A percentile compares a stretch with the other conserved stretches of the same genome.
Conservation (phyloP, 1,140 invertebrate genomes). For the Caerostris extrusa region DNA sequence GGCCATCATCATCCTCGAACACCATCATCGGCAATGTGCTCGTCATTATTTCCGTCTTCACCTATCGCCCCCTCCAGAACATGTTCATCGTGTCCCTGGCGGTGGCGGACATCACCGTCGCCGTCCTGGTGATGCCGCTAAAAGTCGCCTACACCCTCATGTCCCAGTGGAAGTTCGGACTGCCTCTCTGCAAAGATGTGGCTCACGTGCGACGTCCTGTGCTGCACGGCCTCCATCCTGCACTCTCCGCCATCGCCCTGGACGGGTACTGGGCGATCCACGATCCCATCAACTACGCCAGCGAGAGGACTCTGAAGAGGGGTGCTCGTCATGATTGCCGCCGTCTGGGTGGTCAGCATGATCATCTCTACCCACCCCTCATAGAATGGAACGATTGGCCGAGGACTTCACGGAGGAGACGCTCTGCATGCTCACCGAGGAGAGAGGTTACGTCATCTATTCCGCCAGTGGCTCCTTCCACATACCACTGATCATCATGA, state of each 20-base stretch:
- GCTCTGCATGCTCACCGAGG: no score
- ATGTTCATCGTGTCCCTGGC: slow-evolving; percentile 98
- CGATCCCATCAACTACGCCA: slow-evolving; percentile 98
- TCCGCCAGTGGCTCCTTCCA: slow-evolving; percentile 98
- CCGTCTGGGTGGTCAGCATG: slow-evolving; percentile 94
- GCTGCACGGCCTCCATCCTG: no score
- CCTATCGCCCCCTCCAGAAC: slow-evolving; percentile 95
- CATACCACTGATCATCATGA: slow-evolving; percentile 96
- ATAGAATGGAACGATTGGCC: no score
- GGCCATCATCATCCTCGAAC: slow-evolving; percentile 87
- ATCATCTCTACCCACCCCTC: no score
- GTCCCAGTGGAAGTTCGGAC: slow-evolving; percentile 93
- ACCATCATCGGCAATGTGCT: slow-evolving; percentile 97
- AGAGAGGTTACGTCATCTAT: no score
- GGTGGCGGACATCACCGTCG: slow-evolving; percentile 98
- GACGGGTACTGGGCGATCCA: no score
- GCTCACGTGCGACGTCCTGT: no score
- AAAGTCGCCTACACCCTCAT: slow-evolving; percentile 95
- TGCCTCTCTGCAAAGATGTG: no score
- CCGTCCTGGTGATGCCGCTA: slow-evolving; percentile 96
- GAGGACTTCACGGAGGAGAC: no score
- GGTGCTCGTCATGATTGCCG: slow-evolving; percentile 93
- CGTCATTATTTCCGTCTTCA: slow-evolving; percentile 97
- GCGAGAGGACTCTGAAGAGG: slow-evolving; percentile 94
- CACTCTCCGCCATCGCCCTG: no score